phyloP scores from a whole-genome alignment of 2,113 vertebrate genomes.

The Tenebrosternarchus preto region DNA sequence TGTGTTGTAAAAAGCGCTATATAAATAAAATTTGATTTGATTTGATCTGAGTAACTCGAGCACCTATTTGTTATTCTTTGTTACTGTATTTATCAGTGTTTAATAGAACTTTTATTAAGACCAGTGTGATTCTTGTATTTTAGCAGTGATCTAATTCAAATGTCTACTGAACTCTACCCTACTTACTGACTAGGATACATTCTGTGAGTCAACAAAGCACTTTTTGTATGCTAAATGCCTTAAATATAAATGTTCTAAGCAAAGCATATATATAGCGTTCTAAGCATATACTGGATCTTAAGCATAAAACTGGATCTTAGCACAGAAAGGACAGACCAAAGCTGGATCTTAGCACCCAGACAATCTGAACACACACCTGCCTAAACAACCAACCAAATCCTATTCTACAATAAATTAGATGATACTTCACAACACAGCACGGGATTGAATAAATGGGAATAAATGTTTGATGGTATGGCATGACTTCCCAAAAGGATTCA shows the following conservation, averaged over 20 bases:
- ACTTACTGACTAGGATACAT: too few relatives aligned
- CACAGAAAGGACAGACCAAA: neutral
- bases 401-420: neutral
- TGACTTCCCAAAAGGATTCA: neutral
- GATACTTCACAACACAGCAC: neutral
- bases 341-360: neutral
- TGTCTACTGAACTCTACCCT: too few relatives aligned
- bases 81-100: too few relatives aligned
- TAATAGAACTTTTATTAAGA: too few relatives aligned
- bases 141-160: too few relatives aligned
- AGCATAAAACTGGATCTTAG: neutral
- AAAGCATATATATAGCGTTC: too few relatives aligned
- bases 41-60: too few relatives aligned
- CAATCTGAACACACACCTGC: neutral
- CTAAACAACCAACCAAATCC: neutral
- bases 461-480: neutral
- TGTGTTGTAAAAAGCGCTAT: neutral
- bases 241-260: too few relatives aligned
- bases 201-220: constrained; percentile 4
- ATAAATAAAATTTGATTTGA: too few relatives aligned
- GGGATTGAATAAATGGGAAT: neutral
- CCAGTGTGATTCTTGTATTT: too few relatives aligned
- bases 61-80: too few relatives aligned
- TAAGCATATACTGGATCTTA: too few relatives aligned
- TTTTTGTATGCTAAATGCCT: neutral